A percentile compares a stretch with the other conserved stretches of the same genome.
Conservation (phyloP, 2,797 vertebrate genomes). For the Myotis daubentonii region DNA sequence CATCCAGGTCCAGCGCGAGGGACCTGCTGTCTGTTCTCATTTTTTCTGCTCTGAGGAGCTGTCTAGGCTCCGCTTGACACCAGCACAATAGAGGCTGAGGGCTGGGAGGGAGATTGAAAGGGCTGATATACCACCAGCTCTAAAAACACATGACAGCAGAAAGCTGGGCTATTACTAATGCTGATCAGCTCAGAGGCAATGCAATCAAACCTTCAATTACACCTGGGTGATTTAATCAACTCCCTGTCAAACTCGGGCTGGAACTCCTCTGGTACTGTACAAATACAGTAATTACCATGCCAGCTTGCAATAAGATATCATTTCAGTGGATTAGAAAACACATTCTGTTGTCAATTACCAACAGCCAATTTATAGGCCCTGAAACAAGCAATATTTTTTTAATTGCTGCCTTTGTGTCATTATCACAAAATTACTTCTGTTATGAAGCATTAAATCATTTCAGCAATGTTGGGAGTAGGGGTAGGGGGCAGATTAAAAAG, state of each 20-base stretch:
- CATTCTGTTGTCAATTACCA: slow-evolving; percentile 76
- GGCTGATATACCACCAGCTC: background rate
- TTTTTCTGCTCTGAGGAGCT: slow-evolving; percentile 41
- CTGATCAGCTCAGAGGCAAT: slow-evolving; percentile 72
- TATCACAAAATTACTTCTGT: slow-evolving; percentile 79
- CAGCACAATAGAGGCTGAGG: background rate
- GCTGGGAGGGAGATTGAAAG: background rate
- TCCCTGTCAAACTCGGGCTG: slow-evolving; percentile 72
- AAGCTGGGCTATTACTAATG: slow-evolving; percentile 50
- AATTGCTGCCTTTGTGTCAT: slow-evolving; percentile 72
- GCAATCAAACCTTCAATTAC: slow-evolving; percentile 82
- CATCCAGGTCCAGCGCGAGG: slow-evolving; percentile 16
- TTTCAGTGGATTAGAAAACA: slow-evolving; percentile 78
- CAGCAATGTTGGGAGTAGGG: slow-evolving; percentile 64
- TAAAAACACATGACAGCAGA: slow-evolving; percentile 49
- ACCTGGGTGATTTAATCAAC: slow-evolving; percentile 82
- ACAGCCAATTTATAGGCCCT: slow-evolving; percentile 61
- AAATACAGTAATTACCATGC: slow-evolving; percentile 77
- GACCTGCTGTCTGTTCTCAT: slow-evolving; percentile 37
- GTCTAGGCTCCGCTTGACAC: slow-evolving; percentile 11
- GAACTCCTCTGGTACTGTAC: slow-evolving; percentile 68
- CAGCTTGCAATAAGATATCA: slow-evolving; percentile 76
- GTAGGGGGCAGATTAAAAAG: slow-evolving; percentile 69
- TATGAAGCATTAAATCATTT: slow-evolving; percentile 79
- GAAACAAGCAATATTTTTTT: slow-evolving; percentile 67